phyloP scores from a whole-genome alignment of 2,113 vertebrate genomes.

The Oreochromis niloticus region DNA sequence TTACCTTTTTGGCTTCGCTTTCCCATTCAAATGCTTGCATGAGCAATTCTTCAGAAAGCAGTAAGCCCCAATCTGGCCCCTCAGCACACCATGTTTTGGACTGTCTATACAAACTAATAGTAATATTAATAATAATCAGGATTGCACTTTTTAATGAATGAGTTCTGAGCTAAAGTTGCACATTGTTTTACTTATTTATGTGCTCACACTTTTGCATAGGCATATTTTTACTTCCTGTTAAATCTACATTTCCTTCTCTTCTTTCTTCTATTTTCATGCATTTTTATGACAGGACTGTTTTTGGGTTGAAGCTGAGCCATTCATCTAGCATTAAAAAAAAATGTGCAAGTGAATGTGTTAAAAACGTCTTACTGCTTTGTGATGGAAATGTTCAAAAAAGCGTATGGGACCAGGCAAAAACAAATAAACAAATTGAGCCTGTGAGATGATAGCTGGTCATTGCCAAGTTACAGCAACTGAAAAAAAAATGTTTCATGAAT shows the following conservation, averaged over 20 bases:
- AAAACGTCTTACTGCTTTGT: constrained; percentile 10
- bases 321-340: not conserved
- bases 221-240: not conserved
- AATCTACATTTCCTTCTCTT: not conserved
- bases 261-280: not conserved
- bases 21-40: not conserved
- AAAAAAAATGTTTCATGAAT: constrained; percentile 6
- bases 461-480: constrained; percentile 8
- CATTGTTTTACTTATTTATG: not conserved
- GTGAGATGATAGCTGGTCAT: constrained; percentile 2
- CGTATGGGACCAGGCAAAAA: constrained; percentile 12
- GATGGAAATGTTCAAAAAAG: constrained; percentile 12
- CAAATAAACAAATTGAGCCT: constrained; percentile 10
- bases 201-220: not conserved
- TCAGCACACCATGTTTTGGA: not conserved
- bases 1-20: not conserved
- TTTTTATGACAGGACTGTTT: not conserved
- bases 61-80: not conserved
- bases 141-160: not conserved
- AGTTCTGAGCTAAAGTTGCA: not conserved
- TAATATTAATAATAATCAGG: not conserved
- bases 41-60: not conserved
- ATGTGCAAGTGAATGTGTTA: constrained; percentile 3
- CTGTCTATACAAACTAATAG: not conserved
- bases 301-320: not conserved